A percentile compares a stretch with the other conserved stretches of the same genome.
These are phyloP conservation scores for Tenualosa thibaudeaui DNA, from an alignment of 2,797 vertebrate genomes.

Conservation along the genomic window DNA sequence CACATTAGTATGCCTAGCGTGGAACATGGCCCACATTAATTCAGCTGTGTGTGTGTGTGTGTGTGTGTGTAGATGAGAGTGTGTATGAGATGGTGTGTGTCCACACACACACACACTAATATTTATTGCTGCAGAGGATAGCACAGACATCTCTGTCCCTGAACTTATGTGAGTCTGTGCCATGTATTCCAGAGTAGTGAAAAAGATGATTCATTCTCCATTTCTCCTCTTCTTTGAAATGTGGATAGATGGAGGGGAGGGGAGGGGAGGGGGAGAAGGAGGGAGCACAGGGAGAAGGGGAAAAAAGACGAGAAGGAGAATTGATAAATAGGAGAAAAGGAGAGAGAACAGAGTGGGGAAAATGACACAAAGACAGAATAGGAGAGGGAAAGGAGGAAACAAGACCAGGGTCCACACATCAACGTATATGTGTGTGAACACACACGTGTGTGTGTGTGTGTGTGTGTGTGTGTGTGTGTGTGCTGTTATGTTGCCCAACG, in stretches of 20 bases:
- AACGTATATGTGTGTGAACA: not conserved
- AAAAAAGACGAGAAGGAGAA: conserved; percentile 18
- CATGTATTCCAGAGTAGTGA: conserved; percentile 20
- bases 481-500: not conserved
- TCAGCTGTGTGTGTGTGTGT: conserved; percentile 9
- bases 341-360: not conserved
- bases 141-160: conserved; percentile 22
- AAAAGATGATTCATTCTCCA: conserved; percentile 20
- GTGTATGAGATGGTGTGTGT: not conserved
- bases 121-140: conserved; percentile 11
- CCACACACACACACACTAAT: conserved; percentile 40
- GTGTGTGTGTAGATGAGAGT: not conserved
- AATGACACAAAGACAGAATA: not conserved
- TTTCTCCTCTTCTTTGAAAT: conserved; percentile 24
- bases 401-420: not conserved
- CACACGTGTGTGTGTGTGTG: conserved; percentile 10
- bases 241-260: not conserved
- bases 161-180: conserved; percentile 14
- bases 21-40: conserved; percentile 13
- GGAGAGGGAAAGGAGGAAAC: not conserved
- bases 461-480: conserved; percentile 8
- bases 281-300: not conserved
- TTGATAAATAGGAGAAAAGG: not conserved
- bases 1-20: conserved; percentile 11
- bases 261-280: not conserved